Evolutionary conservation across 2,113 vertebrate species (phyloP).

Genomic region (Ceratotherium simum): DNA sequence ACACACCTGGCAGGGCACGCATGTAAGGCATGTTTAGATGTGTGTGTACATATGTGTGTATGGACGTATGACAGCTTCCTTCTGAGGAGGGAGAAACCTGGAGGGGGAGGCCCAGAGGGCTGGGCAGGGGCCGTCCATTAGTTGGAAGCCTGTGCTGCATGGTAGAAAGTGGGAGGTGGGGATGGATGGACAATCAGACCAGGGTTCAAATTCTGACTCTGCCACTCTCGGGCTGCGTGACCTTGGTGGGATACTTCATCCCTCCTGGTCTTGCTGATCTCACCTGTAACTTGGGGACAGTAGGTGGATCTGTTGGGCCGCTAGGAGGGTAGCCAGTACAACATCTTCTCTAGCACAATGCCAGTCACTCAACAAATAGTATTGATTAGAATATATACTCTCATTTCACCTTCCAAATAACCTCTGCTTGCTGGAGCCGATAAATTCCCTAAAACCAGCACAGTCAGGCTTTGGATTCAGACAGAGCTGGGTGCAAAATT

Average conservation of each 20-base stretch:
- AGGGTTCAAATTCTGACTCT: background rate
- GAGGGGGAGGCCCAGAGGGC: accelerated
- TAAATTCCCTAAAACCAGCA: background rate
- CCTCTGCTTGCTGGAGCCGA: accelerated
- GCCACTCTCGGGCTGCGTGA: accelerated
- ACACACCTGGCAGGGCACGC: background rate
- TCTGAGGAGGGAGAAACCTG: background rate
- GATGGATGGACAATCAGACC: too few relatives aligned
- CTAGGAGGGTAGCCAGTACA: background rate
- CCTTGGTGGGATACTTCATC: accelerated
- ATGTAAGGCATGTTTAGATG: background rate
- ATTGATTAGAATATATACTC: background rate
- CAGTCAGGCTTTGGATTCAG: background rate
- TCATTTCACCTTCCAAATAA: too few relatives aligned
- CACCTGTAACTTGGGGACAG: background rate
- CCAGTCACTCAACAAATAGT: background rate
- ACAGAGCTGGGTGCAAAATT: background rate
- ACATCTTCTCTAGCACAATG: background rate
- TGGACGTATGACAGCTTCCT: background rate
- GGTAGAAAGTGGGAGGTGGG: background rate
- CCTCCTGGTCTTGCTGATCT: too few relatives aligned
- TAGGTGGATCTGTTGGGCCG: background rate
- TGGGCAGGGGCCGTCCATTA: accelerated
- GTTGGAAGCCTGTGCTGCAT: accelerated
- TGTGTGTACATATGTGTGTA: background rate